Evolutionary conservation across 1,140 invertebrate species (phyloP).

Genomic region (Psilanteris sp.): DNA sequence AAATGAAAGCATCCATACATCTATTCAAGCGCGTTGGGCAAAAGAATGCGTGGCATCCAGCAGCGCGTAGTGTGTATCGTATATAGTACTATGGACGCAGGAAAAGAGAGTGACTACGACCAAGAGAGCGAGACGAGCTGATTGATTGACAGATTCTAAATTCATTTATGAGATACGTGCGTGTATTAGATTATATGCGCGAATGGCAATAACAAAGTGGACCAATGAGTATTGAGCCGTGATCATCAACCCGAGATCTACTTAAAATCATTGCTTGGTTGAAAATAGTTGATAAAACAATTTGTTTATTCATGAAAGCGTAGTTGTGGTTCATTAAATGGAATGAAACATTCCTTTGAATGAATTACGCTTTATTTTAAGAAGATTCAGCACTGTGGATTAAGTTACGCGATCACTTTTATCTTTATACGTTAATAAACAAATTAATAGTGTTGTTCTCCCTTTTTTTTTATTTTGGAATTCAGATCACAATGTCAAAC

Average conservation of each 20-base stretch:
- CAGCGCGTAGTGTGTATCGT: conserved; percentile 34
- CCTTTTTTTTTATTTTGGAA: not conserved
- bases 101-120: not conserved
- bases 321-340: conserved; percentile 13
- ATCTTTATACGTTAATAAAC: conserved; percentile 3
- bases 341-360: conserved; percentile 3
- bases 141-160: conserved; percentile 53
- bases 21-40: conserved; percentile 20
- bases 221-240: conserved; percentile 1
- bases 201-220: conserved; percentile 11
- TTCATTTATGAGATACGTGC: conserved; percentile 36
- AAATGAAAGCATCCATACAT: conserved; percentile 48
- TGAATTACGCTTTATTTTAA: conserved; percentile 11
- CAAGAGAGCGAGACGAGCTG: conserved; percentile 20
- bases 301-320: conserved; percentile 29
- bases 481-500: too few relatives aligned
- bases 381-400: conserved; percentile 1
- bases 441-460: conserved; percentile 24
- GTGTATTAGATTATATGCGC: conserved; percentile 14
- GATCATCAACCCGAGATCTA: too few relatives aligned
- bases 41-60: conserved; percentile 47
- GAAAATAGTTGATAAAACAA: conserved; percentile 3
- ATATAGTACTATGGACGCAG: conserved; percentile 2
- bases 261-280: too few relatives aligned
- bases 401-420: conserved; percentile 6